Evolutionary conservation across 2,113 vertebrate species (phyloP).

Genomic region (Laticauda laticaudata): DNA sequence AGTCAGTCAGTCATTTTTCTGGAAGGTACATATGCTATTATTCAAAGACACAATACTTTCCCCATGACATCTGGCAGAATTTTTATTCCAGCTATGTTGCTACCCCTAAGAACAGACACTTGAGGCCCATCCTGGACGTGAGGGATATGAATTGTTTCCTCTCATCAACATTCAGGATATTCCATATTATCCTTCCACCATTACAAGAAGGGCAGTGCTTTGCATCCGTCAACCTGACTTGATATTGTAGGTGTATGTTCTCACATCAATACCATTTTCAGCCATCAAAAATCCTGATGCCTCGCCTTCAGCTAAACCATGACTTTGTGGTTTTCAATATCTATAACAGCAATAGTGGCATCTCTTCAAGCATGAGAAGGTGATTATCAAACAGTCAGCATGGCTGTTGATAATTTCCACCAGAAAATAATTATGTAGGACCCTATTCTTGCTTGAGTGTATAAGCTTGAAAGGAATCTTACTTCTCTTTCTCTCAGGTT

Average conservation of each 20-base stretch:
- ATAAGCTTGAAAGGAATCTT: not conserved
- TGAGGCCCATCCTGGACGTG: not conserved
- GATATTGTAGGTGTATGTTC: not conserved
- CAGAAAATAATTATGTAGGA: not conserved
- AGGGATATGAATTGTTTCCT: not conserved
- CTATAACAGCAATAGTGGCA: not conserved
- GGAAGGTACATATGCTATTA: no score
- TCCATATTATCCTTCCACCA: not conserved
- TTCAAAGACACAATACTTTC: no score
- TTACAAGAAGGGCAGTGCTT: not conserved
- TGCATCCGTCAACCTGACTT: not conserved
- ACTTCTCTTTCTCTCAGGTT: not conserved
- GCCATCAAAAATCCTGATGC: no score
- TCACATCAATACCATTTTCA: not conserved
- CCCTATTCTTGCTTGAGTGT: not conserved
- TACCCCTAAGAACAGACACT: not conserved
- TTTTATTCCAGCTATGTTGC: not conserved
- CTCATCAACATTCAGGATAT: not conserved
- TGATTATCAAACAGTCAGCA: not conserved
- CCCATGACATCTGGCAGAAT: not conserved
- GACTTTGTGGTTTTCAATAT: not conserved
- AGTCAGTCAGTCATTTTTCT: no score
- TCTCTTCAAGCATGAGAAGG: not conserved
- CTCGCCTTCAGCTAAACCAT: not conserved
- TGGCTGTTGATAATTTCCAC: not conserved